These are phyloP conservation scores for Drosophila azteca DNA, from an alignment of 1,140 invertebrate genomes.

Conservation along the genomic window DNA sequence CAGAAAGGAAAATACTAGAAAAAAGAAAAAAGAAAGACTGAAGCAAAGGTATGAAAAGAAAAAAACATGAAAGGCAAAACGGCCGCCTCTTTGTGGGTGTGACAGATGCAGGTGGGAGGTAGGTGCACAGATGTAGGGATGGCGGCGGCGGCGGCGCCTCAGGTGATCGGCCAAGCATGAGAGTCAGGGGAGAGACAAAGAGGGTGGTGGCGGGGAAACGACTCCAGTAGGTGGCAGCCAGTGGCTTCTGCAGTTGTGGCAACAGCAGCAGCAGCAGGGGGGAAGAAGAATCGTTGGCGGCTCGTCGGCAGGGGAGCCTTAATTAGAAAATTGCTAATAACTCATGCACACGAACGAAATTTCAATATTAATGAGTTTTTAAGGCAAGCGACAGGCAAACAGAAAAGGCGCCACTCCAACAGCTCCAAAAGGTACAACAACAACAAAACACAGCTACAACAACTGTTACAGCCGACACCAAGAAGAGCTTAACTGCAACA, in stretches of 20 bases:
- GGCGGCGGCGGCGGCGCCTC: conserved; percentile 43
- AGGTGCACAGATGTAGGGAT: neutral
- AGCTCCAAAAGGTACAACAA: conserved; percentile 17
- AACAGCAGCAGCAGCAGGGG: neutral
- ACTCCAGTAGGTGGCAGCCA: too few species aligned
- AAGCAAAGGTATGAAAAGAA: conserved; percentile 6
- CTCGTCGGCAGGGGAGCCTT: conserved; percentile 63
- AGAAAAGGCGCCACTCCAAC: conserved; percentile 18
- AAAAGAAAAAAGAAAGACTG: conserved; percentile 11
- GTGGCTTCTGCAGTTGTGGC: too few species aligned
- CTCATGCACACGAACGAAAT: conserved; percentile 82
- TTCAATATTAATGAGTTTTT: conserved; percentile 82
- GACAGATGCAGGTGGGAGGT: conserved; percentile 26
- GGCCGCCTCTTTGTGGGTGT: conserved; percentile 61
- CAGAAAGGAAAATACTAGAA: conserved; percentile 4
- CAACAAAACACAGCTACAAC: conserved; percentile 11
- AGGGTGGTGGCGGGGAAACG: neutral
- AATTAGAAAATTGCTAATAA: conserved; percentile 83
- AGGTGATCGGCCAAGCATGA: conserved; percentile 76
- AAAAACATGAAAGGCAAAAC: conserved; percentile 47
- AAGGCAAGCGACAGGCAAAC: conserved; percentile 47
- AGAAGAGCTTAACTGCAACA: too few species aligned
- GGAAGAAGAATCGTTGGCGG: conserved; percentile 34
- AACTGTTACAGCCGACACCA: too few species aligned
- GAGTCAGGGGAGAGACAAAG: conserved; percentile 30